Conservation (phyloP, 92 coral and sea anemone genomes). For the Bergia sp. region DNA sequence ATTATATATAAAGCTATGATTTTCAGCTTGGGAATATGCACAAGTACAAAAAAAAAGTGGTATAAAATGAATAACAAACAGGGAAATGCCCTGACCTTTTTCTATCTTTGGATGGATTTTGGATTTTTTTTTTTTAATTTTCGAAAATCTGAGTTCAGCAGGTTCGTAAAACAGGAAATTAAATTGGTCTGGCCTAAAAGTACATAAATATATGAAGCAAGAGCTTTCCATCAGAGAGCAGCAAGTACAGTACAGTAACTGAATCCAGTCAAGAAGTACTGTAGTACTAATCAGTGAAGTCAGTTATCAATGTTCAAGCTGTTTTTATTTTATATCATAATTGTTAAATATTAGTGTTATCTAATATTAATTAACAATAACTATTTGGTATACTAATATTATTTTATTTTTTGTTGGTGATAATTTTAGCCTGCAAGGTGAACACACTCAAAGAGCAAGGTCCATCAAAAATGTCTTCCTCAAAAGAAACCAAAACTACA, state of each 20-base stretch:
- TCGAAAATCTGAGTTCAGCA: too few species aligned
- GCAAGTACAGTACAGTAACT: neutral
- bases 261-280: neutral
- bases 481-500: constrained; percentile 18
- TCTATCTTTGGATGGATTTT: too few species aligned
- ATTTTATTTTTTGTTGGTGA: neutral
- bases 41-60: too few species aligned
- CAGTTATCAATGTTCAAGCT: neutral
- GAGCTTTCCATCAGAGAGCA: too few species aligned
- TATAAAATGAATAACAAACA: too few species aligned
- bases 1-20: too few species aligned
- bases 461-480: constrained; percentile 12
- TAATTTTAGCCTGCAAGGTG: constrained; percentile 9
- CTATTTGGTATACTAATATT: neutral
- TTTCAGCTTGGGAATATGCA: too few species aligned
- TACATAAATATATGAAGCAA: too few species aligned
- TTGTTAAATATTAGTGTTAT: neutral
- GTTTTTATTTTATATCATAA: neutral
- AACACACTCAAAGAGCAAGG: constrained; percentile 30
- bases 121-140: too few species aligned
- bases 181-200: too few species aligned
- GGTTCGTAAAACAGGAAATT: too few species aligned
- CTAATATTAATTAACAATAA: neutral
- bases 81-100: too few species aligned
- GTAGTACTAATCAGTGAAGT: neutral